Evolutionary conservation across 2,888 invertebrate species (phyloP), one percentile per base, ranked within the genome.

Genomic region (Eurois occulta): DNA sequence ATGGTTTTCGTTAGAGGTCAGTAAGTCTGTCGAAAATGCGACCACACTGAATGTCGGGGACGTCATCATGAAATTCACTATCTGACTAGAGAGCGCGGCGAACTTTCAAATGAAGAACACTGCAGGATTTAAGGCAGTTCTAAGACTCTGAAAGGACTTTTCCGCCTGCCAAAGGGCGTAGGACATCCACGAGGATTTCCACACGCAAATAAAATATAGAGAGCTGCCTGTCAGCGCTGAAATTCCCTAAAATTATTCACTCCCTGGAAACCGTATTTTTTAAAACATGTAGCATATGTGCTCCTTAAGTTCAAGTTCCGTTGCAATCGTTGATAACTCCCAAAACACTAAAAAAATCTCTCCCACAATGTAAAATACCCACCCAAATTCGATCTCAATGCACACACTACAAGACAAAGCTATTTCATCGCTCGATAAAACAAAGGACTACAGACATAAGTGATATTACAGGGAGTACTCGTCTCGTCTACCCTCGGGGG

Each of bases 401-500:
- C 69, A 66, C 41, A 62, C 80, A 28, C 21, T 67, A 64, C 10
- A 46, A 52, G 46, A 46, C 84, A n/a, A 79, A 79, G 71, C 66
- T 58, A 80, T 46, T 77, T 28, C 55, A 62, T 67, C 75, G 68
- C 71, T 80, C 70, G 55, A 81, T 81, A 85, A 85, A 85, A 75
- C 72, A 73, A 76, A 72, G 71, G 38, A 68, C 68, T 76, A 70
- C 28, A 62, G 48, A 73, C 58, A 77, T 68, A 70, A 77, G 70
- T 73, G 83, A 76, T 77, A 68, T 73, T 73, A 69, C 68, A 48
- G 43, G 11, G 70, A 78, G 81, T 81, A 71, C 70, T 73, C 69
- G 86, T 81, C 83, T 81, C 76, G 86, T n/a, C 82, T 60, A 70
- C 69, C 70, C 82, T 52, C 68, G n/a, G 68, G 73, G 85, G 70